phyloP scores from a whole-genome alignment of 2,888 invertebrate genomes.

The Penaeus monodon region DNA sequence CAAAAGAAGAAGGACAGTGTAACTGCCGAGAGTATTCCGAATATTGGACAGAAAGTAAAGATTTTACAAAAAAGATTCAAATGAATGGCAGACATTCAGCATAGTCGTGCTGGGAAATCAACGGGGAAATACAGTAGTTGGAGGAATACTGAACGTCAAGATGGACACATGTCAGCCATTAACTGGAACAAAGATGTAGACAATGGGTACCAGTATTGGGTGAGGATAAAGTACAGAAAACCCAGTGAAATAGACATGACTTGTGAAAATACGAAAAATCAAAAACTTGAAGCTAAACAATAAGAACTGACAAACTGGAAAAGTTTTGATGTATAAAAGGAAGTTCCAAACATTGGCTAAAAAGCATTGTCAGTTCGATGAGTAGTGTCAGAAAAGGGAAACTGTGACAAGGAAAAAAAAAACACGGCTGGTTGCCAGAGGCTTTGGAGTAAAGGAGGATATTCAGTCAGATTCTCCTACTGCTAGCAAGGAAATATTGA shows the following conservation, averaged over 20 bases:
- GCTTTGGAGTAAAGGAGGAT: neutral
- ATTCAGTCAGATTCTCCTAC: constrained; percentile 23
- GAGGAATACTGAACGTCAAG: too few relatives aligned
- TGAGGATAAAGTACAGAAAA: neutral
- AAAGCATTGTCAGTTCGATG: constrained; percentile 31
- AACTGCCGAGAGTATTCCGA: too few relatives aligned
- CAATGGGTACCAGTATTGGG: too few relatives aligned
- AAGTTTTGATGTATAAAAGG: constrained; percentile 2
- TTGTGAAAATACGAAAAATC: constrained; percentile 22
- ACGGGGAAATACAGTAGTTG: too few relatives aligned
- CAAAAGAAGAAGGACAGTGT: too few relatives aligned
- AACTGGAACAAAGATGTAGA: too few relatives aligned
- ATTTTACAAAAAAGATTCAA: too few relatives aligned
- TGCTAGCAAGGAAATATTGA: constrained; percentile 35
- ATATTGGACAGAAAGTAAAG: too few relatives aligned
- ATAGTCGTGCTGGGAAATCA: too few relatives aligned
- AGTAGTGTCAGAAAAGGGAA: constrained; percentile 14
- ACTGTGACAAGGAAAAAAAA: constrained; percentile 2
- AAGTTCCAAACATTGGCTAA: constrained; percentile 13
- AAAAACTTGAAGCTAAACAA: constrained; percentile 11
- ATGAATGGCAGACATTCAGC: too few relatives aligned
- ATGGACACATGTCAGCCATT: too few relatives aligned
- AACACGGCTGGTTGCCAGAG: neutral
- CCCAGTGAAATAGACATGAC: constrained; percentile 6
- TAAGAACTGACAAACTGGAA: constrained; percentile 19